Conservation (phyloP, 2,888 invertebrate species). For the Synergus umbraculus region DNA sequence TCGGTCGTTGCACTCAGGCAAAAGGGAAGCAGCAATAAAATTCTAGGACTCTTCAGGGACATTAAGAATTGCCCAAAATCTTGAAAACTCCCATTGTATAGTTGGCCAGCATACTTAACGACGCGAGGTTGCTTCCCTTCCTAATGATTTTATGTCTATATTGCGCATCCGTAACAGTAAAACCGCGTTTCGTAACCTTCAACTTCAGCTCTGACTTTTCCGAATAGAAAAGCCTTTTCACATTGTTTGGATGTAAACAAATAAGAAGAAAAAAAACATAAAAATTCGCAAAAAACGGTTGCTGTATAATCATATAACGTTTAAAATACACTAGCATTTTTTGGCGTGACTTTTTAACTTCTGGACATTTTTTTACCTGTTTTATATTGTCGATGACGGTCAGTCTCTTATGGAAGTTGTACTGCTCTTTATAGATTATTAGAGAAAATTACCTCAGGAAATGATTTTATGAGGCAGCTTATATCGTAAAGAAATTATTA, state of each 20-base stretch:
- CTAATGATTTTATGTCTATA: constrained; percentile 68
- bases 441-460: not conserved
- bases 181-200: constrained; percentile 40
- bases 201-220: constrained; percentile 26
- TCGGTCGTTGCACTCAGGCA: constrained; percentile 23
- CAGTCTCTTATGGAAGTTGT: constrained; percentile 12
- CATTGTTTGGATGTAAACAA: not conserved
- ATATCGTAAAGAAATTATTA: constrained; percentile 16
- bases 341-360: constrained; percentile 13
- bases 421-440: not conserved
- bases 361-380: constrained; percentile 30
- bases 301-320: constrained; percentile 13
- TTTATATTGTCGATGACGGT: constrained; percentile 6
- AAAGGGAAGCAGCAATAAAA: constrained; percentile 26
- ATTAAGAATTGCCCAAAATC: constrained; percentile 62
- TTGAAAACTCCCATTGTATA: constrained; percentile 54
- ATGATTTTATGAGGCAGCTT: constrained; percentile 15
- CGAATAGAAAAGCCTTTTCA: not conserved
- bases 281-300: not conserved
- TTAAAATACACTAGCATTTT: constrained; percentile 17
- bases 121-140: constrained; percentile 47
- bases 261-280: constrained; percentile 20
- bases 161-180: constrained; percentile 56
- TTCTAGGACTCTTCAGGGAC: constrained; percentile 36
- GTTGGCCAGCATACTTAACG: constrained; percentile 60